Base-by-base conservation (phyloP, 2,113 vertebrate genomes). In the Apteryx mantelli region DNA sequence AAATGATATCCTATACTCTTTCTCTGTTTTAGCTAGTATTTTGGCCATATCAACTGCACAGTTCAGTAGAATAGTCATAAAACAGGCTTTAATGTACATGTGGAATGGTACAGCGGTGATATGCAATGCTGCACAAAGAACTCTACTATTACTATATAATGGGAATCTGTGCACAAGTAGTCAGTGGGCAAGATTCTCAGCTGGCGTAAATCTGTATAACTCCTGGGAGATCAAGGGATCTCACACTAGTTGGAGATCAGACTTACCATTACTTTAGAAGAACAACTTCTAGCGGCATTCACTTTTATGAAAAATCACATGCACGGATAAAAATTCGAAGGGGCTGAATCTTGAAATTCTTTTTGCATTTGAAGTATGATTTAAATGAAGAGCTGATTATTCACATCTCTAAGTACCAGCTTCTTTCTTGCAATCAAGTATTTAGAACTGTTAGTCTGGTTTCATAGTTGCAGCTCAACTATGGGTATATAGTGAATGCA, bases 351-450 rank as follows among this genome's bases (percentile, higher is more conserved):
- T 71, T 75, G 38, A 77, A 90, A 92, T 64, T 73, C 69, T 73
- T 79, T 89, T 40, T 70, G 55, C 18, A 77, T 90, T 71, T 96
- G 63, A 94, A 88, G 60, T 48, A 53, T 50, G 44, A 96, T 77
- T 91, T 88, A 82, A 24, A 48, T 61, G 90, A 95, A 94, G 77
- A 94, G 86, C 50, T 79, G 87, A 85, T 91, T 60, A 80, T 77
- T 91, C 64, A 88, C 89, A 82, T 53, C 63, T 80, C 48, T 82
- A 82, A 58, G 13, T 56, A 56, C 34, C 24, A 88, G 48, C 24
- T 85, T 79, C 88, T 82, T 82, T 74, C 34, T 56, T 82, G 44
- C 25, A 85, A 36, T 58, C 40, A 92, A 66, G 18, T 46, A 77
- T 64, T 88, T 66, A 82, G 63, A 55, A n/a, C 7, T 76, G 46